These are phyloP conservation scores for Erythrocebus patas DNA, from an alignment of 2,113 vertebrate species.

Conservation along the genomic window DNA sequence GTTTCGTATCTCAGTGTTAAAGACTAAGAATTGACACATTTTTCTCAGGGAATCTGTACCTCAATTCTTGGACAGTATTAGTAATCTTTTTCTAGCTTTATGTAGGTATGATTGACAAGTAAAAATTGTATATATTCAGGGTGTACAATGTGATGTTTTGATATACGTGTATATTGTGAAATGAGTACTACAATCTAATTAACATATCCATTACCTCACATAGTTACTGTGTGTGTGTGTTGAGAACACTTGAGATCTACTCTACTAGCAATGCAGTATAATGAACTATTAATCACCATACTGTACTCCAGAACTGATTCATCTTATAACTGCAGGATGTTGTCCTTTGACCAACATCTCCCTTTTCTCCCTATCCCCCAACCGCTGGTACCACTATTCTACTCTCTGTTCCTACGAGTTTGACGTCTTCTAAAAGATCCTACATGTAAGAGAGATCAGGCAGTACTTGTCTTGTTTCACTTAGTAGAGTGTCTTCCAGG, in stretches of 20 bases:
- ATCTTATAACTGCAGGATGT: neutral
- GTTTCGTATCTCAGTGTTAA: neutral
- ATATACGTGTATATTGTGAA: neutral
- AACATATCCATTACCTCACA: neutral
- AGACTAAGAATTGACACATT: neutral
- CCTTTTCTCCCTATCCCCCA: neutral
- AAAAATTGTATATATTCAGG: neutral
- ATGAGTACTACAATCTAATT: neutral
- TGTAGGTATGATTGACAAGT: neutral
- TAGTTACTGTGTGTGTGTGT: neutral
- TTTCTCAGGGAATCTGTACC: neutral
- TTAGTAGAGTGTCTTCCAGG: neutral
- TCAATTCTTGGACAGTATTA: neutral
- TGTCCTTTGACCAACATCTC: neutral
- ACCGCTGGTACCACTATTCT: neutral
- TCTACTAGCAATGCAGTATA: neutral
- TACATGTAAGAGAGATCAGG: neutral
- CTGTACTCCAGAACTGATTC: neutral
- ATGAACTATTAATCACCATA: too few relatives aligned
- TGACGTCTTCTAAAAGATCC: neutral
- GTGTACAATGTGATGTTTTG: neutral
- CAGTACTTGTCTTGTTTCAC: neutral
- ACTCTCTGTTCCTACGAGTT: neutral
- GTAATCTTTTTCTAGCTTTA: neutral
- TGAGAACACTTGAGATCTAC: neutral